Evolutionary conservation across 2,113 vertebrate species (phyloP).

Genomic region (Centropus unirufus): DNA sequence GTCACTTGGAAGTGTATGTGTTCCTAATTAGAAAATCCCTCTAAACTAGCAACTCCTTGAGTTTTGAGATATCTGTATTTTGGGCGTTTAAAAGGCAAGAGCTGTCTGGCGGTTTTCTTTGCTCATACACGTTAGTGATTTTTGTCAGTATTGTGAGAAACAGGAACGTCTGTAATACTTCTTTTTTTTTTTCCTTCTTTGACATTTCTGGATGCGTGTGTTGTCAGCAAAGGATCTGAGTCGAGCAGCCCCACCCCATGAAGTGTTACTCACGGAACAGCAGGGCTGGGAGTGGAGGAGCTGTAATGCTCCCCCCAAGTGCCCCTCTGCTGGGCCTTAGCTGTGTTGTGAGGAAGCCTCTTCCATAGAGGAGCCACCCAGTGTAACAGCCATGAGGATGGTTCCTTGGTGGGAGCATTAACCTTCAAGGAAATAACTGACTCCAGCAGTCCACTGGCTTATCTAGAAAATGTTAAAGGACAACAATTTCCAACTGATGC

Average conservation of each 20-base stretch:
- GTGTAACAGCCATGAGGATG: not conserved
- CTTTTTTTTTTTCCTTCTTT: not conserved
- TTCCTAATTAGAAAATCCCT: not conserved
- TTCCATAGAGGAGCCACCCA: not conserved
- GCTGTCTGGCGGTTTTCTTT: not conserved
- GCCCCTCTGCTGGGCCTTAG: not conserved
- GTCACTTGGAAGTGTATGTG: not conserved
- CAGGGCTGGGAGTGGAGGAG: not conserved
- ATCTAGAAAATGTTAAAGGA: not conserved
- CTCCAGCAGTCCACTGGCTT: not conserved
- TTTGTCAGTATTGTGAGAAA: not conserved
- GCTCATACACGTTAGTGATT: not conserved
- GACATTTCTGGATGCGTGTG: not conserved
- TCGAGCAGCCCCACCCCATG: not conserved
- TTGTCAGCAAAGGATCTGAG: not conserved
- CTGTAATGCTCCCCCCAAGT: not conserved
- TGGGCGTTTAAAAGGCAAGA: not conserved
- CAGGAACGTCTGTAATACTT: not conserved
- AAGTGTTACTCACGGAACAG: not conserved
- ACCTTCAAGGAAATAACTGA: not conserved
- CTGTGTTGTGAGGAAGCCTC: not conserved
- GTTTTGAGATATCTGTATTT: not conserved
- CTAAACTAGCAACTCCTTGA: fast-evolving
- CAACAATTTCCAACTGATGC: not conserved
- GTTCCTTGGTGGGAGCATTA: not conserved